Evolutionary conservation across 2,888 invertebrate species (phyloP), one percentile per base, ranked within the genome.

Genomic region (Clistopyga incitator): DNA sequence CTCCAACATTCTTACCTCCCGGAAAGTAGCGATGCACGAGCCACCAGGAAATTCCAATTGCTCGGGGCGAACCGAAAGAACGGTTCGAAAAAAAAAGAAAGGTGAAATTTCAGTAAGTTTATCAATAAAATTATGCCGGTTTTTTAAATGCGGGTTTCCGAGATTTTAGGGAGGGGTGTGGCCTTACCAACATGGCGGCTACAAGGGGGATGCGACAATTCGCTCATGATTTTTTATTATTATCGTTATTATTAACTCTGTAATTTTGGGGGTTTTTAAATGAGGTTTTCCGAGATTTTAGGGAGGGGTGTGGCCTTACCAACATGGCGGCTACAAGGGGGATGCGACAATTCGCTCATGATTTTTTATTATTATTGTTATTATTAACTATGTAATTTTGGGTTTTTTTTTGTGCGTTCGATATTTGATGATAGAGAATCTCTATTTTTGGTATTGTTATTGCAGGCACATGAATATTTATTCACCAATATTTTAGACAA

Each of bases 41-140:
- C 50, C 59, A 82, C 82, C 75, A 56, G 75, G 75, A 59, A 70
- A 56, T 15, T 25, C 38, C 47, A 47, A 61, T 59, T 64, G 59
- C 82, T 82, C 71, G 76, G 59, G 76, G 68, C 78, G 18, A 29
- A 74, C 52, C 82, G 67, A 76, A 76, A 65, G 79, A 71, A 61
- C 65, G 38, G 70, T 71, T 75, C 71, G 71, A 76, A 64, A 42
- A 83, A 79, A 76, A 38, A 38, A 38, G 20, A 76, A 65, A 79
- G 76, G 76, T 56, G 76, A 79, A 59, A 64, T 65, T 65, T 83
- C 82, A 79, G 82, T 83, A 83, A 83, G 82, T 83, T 72, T 10
- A 34, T 61, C 18, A 0, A 15, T 15, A 18, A 18, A 42, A 64
- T 11, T 64, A 64, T 13, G 38, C n/a, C 8, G 34, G 15, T 3